phyloP scores from a whole-genome alignment of 1,140 invertebrate genomes.

The Heterodera carotae region DNA sequence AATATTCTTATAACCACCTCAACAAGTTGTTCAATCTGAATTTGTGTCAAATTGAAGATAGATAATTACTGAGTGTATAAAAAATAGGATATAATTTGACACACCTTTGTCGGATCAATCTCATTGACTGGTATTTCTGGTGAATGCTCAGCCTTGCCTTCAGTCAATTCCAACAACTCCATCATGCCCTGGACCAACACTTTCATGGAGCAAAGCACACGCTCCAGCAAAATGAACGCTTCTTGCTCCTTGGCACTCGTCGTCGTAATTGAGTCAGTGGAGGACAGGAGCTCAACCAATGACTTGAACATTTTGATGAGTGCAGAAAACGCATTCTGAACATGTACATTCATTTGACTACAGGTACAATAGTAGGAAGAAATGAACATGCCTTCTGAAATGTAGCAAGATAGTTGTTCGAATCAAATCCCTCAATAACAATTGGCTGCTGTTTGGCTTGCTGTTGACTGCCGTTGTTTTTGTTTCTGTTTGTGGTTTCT shows the following conservation, averaged over 20 bases:
- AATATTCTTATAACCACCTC: no score
- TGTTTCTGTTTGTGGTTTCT: constrained; percentile 1
- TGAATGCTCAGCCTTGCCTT: constrained; percentile 30
- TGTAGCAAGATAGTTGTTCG: constrained; percentile 40
- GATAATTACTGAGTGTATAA: no score
- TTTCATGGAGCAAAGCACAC: constrained; percentile 25
- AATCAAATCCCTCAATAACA: constrained; percentile 36
- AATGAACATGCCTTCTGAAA: constrained; percentile 29
- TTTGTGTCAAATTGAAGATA: no score
- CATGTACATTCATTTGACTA: no score
- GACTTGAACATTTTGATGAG: constrained; percentile 22
- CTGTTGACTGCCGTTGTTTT: not conserved
- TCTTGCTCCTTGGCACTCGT: not conserved
- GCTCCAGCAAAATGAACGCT: constrained; percentile 25
- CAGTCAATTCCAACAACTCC: constrained; percentile 31
- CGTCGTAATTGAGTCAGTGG: not conserved
- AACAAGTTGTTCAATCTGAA: constrained; percentile 34
- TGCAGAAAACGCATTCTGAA: constrained; percentile 31
- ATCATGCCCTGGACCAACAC: constrained; percentile 33
- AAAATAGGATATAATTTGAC: no score
- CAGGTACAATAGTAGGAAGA: no score
- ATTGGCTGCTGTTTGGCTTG: constrained; percentile 17
- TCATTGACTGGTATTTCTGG: constrained; percentile 30
- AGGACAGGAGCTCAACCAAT: constrained; percentile 9
- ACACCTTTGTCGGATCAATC: constrained; percentile 39